Evolutionary conservation across 2,888 invertebrate genomes (phyloP).

Genomic region (Caenorhabditis zanzibari): DNA sequence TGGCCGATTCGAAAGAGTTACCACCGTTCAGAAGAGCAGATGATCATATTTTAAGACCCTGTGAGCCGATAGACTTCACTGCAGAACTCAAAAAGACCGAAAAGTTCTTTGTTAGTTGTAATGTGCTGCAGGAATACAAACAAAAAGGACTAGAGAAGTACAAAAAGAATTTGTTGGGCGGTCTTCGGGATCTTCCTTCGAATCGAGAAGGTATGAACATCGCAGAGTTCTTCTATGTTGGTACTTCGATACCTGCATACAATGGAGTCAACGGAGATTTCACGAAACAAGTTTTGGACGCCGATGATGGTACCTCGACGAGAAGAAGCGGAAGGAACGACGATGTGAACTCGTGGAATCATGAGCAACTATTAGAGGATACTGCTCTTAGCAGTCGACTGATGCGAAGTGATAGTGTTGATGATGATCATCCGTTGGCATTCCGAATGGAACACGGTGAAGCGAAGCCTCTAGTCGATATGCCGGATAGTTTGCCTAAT

Average conservation of each 20-base stretch:
- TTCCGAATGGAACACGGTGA: constrained; percentile 49
- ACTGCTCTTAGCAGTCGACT: constrained; percentile 40
- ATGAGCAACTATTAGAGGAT: constrained; percentile 58
- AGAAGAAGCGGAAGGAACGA: constrained; percentile 39
- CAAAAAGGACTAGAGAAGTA: constrained; percentile 36
- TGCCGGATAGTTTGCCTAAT: constrained; percentile 72
- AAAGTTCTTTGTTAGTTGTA: constrained; percentile 66
- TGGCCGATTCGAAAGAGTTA: constrained; percentile 27
- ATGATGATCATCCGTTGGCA: constrained; percentile 67
- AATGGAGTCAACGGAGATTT: constrained; percentile 42
- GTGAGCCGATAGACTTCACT: constrained; percentile 64
- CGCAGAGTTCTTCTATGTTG: constrained; percentile 50
- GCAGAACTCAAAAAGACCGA: constrained; percentile 62
- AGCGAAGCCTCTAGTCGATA: constrained; percentile 44
- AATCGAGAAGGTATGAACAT: constrained; percentile 16
- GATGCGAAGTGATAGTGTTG: constrained; percentile 1
- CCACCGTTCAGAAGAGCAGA: constrained; percentile 34
- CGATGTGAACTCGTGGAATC: constrained; percentile 28
- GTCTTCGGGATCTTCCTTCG: constrained; percentile 22
- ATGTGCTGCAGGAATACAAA: constrained; percentile 49
- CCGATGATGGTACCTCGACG: constrained; percentile 16
- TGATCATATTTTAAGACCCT: constrained; percentile 42
- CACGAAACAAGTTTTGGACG: not conserved
- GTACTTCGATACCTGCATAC: constrained; percentile 47
- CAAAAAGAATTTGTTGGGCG: constrained; percentile 17